Evolutionary conservation across 37 sponge, comb jelly and placozoan species (phyloP), one percentile per base, ranked within the genome.

Genomic region (Beroe forskalii): DNA sequence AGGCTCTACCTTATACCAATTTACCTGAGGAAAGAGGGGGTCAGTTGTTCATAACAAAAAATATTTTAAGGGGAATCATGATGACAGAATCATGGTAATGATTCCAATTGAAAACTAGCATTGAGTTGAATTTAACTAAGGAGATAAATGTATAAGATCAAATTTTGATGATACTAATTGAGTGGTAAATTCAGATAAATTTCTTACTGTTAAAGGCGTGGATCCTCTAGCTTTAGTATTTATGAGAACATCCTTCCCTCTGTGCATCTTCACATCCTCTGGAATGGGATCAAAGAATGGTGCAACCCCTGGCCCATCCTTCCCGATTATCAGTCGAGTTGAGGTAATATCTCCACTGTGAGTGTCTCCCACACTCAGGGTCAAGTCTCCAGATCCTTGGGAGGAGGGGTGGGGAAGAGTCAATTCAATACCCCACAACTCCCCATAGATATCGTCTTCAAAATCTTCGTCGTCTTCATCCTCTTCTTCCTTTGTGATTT

Each of bases 211-310:
- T 3, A 80, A 43, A 23, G 44, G 55, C n/a, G 40, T 22, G 48
- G 86, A 44, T 38, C 86, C 86, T 24, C 55, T 41, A 23, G 35
- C 86, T 43, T 37, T 22, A 19, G 86, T 80, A 1, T 44, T 38
- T 28, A 80, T 32, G 30, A 80, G 3, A 1, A 44, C 25, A n/a
- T 80, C 48, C 1, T 44, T 80, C 22, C 35, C 40, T 4, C 25
- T n/a, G 24, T 80, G 23, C 1, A 23, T 42, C 86, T 80, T 44
- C 8, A 80, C 40, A 41, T 41, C 44, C 0, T 24, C 1, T 3
- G 86, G 86, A 1, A 37, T 38, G 28, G 86, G 86, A 30, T 80
- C 86, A 30, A 80, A 80, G 86, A 28, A 80, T 6, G 86, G 86
- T 28, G 86, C 40, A 20, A 33, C 55, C 38, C 40, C 76, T 33